A percentile compares a stretch with the other conserved stretches of the same genome.
Evolutionary conservation across 1,140 invertebrate genomes (phyloP).

Genomic region (Caenorhabditis remanei): DNA sequence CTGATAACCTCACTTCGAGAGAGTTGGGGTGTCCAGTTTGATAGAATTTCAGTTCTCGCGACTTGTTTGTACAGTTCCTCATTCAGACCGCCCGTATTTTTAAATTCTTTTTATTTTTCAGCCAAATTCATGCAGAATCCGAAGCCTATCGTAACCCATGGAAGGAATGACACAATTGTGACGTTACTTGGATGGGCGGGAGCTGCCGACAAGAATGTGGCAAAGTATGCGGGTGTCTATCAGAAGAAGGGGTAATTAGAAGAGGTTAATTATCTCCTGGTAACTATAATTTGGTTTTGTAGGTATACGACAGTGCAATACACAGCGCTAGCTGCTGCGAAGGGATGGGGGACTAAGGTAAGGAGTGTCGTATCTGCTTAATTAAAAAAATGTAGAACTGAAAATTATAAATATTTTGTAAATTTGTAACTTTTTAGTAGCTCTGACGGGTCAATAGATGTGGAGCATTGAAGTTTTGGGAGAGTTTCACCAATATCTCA

Average conservation of each 20-base stretch:
- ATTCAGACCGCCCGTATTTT: neutral
- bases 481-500: too few relatives aligned
- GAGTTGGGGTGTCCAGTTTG: too few relatives aligned
- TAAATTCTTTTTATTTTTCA: neutral
- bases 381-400: neutral
- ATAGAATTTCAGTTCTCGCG: neutral
- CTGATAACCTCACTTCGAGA: neutral
- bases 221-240: constrained; percentile 23
- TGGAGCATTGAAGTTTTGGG: too few relatives aligned
- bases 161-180: constrained; percentile 7
- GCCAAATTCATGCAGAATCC: constrained; percentile 7
- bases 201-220: constrained; percentile 39
- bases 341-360: constrained; percentile 47
- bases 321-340: neutral
- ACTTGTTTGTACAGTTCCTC: neutral
- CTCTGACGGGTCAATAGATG: too few relatives aligned
- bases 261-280: neutral
- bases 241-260: constrained; percentile 41
- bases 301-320: constrained; percentile 37
- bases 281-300: neutral
- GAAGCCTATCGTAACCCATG: constrained; percentile 17
- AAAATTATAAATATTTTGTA: too few relatives aligned
- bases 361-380: neutral
- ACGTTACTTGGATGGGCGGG: constrained; percentile 39
- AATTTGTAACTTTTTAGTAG: too few relatives aligned